phyloP scores from a whole-genome alignment of 2,113 vertebrate species.

The Charadrius vociferus region DNA sequence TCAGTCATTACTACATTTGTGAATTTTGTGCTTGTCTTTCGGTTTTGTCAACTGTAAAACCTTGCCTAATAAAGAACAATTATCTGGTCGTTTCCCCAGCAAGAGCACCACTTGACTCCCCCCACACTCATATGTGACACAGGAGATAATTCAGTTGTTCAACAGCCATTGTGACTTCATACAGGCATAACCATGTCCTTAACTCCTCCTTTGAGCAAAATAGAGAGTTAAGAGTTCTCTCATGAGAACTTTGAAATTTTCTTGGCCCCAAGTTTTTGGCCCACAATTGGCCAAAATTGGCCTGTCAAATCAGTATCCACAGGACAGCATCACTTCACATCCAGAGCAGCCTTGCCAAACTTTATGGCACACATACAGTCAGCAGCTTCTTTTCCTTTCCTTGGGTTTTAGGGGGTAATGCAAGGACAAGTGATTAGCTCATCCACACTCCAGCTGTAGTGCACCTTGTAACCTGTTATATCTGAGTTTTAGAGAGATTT shows the following conservation, averaged over 20 bases:
- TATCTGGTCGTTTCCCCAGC: background rate
- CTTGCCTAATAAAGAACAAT: background rate
- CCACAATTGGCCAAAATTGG: background rate
- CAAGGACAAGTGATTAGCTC: background rate
- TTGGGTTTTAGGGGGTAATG: background rate
- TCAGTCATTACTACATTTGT: background rate
- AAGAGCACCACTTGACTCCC: background rate
- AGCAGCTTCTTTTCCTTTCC: background rate
- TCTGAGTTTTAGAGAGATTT: background rate
- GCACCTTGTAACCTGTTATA: background rate
- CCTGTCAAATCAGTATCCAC: background rate
- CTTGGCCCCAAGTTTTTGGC: background rate
- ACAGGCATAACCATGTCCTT: background rate
- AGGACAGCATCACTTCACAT: background rate
- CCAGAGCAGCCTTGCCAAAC: background rate
- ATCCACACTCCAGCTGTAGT: background rate
- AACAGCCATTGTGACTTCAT: background rate
- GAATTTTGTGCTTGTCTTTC: background rate
- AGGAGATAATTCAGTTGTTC: background rate
- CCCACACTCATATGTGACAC: background rate
- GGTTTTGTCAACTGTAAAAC: background rate
- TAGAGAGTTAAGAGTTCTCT: no score
- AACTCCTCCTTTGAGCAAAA: background rate
- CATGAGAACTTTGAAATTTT: background rate
- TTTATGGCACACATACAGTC: background rate